A percentile compares a stretch with the other conserved stretches of the same genome.
Evolutionary conservation across 1,140 invertebrate genomes (phyloP).

Genomic region (Pomacea maculata): DNA sequence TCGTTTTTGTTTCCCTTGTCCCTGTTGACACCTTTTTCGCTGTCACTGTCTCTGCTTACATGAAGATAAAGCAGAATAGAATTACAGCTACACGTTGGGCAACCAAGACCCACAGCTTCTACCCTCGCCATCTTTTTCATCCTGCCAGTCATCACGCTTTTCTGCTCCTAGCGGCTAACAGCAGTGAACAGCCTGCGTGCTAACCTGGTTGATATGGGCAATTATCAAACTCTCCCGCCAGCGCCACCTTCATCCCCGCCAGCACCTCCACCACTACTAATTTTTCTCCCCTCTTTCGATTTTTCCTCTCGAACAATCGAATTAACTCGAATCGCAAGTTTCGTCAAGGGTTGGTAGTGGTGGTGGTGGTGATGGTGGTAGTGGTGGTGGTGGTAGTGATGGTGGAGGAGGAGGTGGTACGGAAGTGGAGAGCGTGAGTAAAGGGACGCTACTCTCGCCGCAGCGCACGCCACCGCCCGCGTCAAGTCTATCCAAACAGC

Average conservation of each 20-base stretch:
- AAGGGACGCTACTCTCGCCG: not conserved
- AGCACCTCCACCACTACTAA: constrained; percentile 8
- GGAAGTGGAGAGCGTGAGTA: not conserved
- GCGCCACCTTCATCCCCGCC: too few relatives aligned
- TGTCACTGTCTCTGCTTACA: too few relatives aligned
- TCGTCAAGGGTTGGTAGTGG: not conserved
- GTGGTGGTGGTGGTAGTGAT: not conserved
- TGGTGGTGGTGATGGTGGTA: not conserved
- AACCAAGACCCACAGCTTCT: too few relatives aligned
- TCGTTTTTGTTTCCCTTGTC: too few relatives aligned
- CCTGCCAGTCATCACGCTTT: too few relatives aligned
- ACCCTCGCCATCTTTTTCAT: too few relatives aligned
- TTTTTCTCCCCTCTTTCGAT: constrained; percentile 4
- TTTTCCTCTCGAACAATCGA: constrained; percentile 24
- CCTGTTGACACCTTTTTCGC: too few relatives aligned
- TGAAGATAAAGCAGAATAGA: too few relatives aligned
- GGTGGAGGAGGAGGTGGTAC: not conserved
- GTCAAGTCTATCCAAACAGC: constrained; percentile 13
- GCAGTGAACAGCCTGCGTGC: not conserved
- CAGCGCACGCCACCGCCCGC: not conserved
- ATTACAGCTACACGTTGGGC: too few relatives aligned
- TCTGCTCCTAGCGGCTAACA: too few relatives aligned
- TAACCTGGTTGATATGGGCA: constrained; percentile 11
- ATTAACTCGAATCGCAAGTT: constrained; percentile 6
- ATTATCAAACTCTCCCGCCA: constrained; percentile 10